Percentiles rank a stretch among this genome's conserved stretches.
Conservation (phyloP, 2,888 invertebrate genomes). For the Mayetiola destructor region DNA sequence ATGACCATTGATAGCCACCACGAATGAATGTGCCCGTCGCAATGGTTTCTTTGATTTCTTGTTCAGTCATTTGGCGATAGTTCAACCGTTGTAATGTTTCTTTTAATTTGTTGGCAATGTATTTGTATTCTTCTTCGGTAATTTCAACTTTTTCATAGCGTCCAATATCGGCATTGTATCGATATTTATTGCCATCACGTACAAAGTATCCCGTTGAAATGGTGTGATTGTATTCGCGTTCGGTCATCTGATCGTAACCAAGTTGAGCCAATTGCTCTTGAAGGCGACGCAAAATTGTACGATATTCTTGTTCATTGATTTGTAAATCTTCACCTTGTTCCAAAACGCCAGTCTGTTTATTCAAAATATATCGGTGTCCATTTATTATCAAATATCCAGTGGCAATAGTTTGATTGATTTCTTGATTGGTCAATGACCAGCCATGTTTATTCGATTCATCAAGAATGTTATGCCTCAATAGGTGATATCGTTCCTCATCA, state of each 20-base stretch:
- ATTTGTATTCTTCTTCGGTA: background rate
- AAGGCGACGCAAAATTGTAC: background rate
- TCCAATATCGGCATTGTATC: background rate
- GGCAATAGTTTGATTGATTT: background rate
- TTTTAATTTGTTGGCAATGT: background rate
- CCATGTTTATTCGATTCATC: background rate
- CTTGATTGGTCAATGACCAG: background rate
- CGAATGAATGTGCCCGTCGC: background rate
- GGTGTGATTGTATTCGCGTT: slow-evolving; percentile 12
- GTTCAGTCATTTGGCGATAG: slow-evolving; percentile 8
- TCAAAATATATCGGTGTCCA: background rate
- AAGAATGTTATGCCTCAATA: background rate
- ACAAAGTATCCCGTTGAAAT: slow-evolving; percentile 1
- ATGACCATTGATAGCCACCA: slow-evolving; percentile 10
- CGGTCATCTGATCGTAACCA: slow-evolving; percentile 6
- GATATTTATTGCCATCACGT: background rate
- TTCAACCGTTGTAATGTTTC: background rate
- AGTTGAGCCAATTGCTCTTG: background rate
- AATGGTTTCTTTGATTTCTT: slow-evolving; percentile 14
- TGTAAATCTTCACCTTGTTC: background rate
- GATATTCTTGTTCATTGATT: slow-evolving; percentile 8
- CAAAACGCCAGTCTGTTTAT: background rate
- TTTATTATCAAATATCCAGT: background rate
- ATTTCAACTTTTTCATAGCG: background rate
- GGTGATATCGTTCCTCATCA: background rate